Base-by-base conservation (phyloP, 2,113 vertebrate species). In the Scomber scombrus region DNA sequence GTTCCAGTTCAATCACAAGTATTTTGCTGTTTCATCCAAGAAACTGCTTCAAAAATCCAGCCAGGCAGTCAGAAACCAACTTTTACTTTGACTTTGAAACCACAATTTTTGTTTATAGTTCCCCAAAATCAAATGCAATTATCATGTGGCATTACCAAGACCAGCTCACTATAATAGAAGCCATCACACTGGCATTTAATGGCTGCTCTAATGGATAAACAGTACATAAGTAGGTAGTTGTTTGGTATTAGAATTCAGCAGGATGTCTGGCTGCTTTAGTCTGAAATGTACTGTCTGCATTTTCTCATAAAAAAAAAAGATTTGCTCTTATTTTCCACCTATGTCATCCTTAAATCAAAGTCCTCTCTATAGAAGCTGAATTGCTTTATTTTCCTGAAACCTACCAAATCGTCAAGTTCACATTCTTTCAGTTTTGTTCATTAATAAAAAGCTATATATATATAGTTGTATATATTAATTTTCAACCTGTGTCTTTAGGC, bases 51-150 rank as follows among this genome's bases (percentile, higher is more conserved):
- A 4, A 21, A 50, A 51, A n/a, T 19, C 76, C 31, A 57, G 15
- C 26, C 34, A 0, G 49, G n/a, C 11, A 6, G 29, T 14, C 18
- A 52, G 3, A 58, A 79, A 71, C 2, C 34, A 63, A 9, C 56
- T 68, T 52, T 40, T 34, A 69, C 62, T 29, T 67, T 16, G 16
- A 45, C 54, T 80, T 46, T 51, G 34, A 76, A 72, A 81, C 29
- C 46, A 43, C 78, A 57, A 31, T 13, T 4, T 58, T 63, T 77
- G 57, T 73, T 64, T 56, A 34, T 34, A 9, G 26, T 50, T 70
- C 16, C 0, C 11, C 18, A 23, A 26, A 61, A 61, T 18, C 47
- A 3, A 78, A n/a, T 45, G 62, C 5, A 40, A 68, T 78, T 72
- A 26, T 29, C 14, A 21, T 45, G 19, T 31, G 16, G 21, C 62